phyloP scores from a whole-genome alignment of 2,888 invertebrate species.

The Nemurella pictetii region DNA sequence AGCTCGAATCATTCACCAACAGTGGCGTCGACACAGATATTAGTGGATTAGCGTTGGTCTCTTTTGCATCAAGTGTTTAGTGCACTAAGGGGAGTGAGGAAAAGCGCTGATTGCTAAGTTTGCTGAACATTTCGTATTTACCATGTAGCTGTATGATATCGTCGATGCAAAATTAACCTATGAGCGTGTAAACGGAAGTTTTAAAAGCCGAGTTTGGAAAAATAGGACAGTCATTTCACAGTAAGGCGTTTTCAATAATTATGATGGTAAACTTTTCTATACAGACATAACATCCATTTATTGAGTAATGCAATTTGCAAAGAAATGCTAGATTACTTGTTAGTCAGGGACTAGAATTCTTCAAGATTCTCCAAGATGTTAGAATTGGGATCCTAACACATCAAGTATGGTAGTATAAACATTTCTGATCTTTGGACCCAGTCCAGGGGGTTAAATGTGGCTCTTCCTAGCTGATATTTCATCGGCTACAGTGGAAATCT shows the following conservation, averaged over 20 bases:
- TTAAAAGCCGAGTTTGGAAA: neutral
- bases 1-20: neutral
- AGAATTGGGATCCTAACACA: too few species aligned
- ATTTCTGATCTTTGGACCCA: too few species aligned
- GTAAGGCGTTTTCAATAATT: neutral
- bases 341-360: neutral
- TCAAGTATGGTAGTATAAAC: too few species aligned
- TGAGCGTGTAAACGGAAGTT: neutral
- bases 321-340: neutral
- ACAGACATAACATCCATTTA: neutral
- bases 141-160: too few species aligned
- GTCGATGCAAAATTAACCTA: too few species aligned
- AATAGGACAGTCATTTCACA: neutral
- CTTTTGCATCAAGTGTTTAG: neutral
- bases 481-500: too few species aligned
- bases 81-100: neutral
- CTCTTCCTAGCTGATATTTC: too few species aligned
- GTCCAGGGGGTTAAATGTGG: too few species aligned
- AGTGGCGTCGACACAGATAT: neutral
- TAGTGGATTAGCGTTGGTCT: too few species aligned
- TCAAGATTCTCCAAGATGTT: neutral
- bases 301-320: neutral
- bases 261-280: neutral
- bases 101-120: neutral
- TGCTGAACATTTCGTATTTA: too few species aligned